Base-by-base conservation (phyloP, 2,888 invertebrate genomes). In the Dryocosmus kuriphilus region DNA sequence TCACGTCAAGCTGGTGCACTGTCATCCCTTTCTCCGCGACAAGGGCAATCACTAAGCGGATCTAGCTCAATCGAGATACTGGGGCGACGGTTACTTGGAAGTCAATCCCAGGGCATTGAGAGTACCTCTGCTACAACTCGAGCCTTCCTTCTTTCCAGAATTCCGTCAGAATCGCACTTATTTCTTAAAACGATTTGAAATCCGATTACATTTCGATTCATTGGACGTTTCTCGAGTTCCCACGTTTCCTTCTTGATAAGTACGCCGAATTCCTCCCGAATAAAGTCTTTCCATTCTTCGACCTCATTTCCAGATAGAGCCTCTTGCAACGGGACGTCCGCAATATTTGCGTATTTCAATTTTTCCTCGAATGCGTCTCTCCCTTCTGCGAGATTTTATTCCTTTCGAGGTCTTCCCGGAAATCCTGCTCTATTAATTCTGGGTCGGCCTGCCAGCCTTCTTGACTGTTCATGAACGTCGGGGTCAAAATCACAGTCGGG, bases 241-340 rank as follows among this genome's bases (percentile, higher is more conserved):
- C 85, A 87, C 0, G 84, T 85, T 11, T 85, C 77, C 46, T 86
- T 86, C 57, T 81, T 77, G 22, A 84, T n/a, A 1, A 86, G 75
- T 3, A 80, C 77, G 11, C 79, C 78, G 0, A 85, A 57, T 77
- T 86, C 83, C 0, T n/a, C n/a, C n/a, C n/a, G n/a, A n/a, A n/a
- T n/a, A n/a, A n/a, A n/a, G n/a, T n/a, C n/a, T n/a, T n/a, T n/a
- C n/a, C n/a, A n/a, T n/a, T n/a, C n/a, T n/a, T n/a, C n/a, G n/a
- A n/a, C n/a, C n/a, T n/a, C n/a, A n/a, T n/a, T n/a, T n/a, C n/a
- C n/a, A n/a, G n/a, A n/a, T n/a, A n/a, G n/a, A n/a, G n/a, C n/a
- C n/a, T 77, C 35, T 11, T n/a, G 24, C 46, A 82, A 61, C 14
- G 77, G 79, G 27, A 76, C 67, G 60, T 77, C 77, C 3, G 75